phyloP scores from a whole-genome alignment of 2,888 invertebrate species.

The Nymphalis urticae region DNA sequence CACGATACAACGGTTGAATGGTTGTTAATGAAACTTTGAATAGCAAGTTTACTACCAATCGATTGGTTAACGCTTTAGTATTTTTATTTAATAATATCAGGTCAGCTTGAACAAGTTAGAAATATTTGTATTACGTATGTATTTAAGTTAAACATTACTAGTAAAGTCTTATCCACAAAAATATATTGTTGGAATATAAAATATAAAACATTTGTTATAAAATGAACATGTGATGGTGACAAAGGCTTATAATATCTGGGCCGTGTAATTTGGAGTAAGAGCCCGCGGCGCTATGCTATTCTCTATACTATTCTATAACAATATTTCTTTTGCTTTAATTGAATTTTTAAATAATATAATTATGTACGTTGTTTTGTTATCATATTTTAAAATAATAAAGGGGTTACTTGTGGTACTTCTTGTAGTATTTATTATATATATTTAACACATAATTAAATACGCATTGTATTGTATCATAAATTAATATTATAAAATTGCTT shows the following conservation, averaged over 20 bases:
- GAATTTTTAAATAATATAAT: conserved; percentile 7
- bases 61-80: conserved; percentile 15
- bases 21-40: conserved; percentile 36
- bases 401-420: background rate
- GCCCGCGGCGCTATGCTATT: conserved; percentile 42
- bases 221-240: conserved; percentile 46
- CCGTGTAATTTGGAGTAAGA: conserved; percentile 48
- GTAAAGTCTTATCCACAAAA: background rate
- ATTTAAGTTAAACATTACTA: background rate
- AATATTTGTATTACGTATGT: background rate
- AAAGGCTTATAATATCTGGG: conserved; percentile 45
- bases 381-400: background rate
- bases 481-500: too few relatives aligned
- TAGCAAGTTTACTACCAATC: conserved; percentile 23
- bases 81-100: background rate
- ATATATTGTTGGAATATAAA: background rate
- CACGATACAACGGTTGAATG: conserved; percentile 35
- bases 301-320: conserved; percentile 25
- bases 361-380: background rate
- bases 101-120: background rate
- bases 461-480: too few relatives aligned
- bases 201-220: conserved; percentile 42
- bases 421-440: too few relatives aligned
- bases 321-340: conserved; percentile 28
- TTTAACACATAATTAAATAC: too few relatives aligned